These are phyloP conservation scores for Himalopsyche phryganea DNA, from an alignment of 1,140 invertebrate genomes.

Conservation along the genomic window DNA sequence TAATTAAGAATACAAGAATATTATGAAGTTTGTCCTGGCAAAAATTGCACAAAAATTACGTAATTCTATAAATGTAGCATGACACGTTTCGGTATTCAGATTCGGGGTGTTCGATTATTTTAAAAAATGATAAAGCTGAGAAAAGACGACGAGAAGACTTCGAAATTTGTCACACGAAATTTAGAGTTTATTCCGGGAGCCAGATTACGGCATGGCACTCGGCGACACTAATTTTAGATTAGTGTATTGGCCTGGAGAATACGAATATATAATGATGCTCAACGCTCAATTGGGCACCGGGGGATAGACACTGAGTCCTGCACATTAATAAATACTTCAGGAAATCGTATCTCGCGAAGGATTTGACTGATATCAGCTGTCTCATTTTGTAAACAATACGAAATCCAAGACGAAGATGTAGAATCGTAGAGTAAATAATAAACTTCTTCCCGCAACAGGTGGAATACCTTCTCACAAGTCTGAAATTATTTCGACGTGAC, in stretches of 20 bases:
- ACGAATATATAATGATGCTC: slow-evolving; percentile 32
- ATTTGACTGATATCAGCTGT: slow-evolving; percentile 15
- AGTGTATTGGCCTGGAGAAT: slow-evolving; percentile 33
- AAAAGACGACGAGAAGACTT: background rate
- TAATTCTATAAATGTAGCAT: background rate
- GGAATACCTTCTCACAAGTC: slow-evolving; percentile 6
- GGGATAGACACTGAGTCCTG: slow-evolving; percentile 2
- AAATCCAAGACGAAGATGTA: slow-evolving; percentile 1
- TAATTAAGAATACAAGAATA: no score
- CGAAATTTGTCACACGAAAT: slow-evolving; percentile 25
- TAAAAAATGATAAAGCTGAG: background rate
- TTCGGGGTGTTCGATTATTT: background rate
- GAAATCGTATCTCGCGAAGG: background rate
- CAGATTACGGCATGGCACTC: slow-evolving; percentile 29
- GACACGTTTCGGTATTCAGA: background rate
- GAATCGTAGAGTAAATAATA: background rate
- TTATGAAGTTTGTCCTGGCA: background rate
- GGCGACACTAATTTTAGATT: slow-evolving; percentile 34
- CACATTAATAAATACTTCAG: background rate
- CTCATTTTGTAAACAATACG: slow-evolving; percentile 20
- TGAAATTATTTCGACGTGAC: slow-evolving; percentile 3
- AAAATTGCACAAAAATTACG: background rate
- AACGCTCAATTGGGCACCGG: slow-evolving; percentile 30
- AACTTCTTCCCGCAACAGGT: slow-evolving; percentile 20
- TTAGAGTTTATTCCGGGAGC: slow-evolving; percentile 30